phyloP scores from a whole-genome alignment of 2,797 vertebrate species.

The Chrysolophus pictus region DNA sequence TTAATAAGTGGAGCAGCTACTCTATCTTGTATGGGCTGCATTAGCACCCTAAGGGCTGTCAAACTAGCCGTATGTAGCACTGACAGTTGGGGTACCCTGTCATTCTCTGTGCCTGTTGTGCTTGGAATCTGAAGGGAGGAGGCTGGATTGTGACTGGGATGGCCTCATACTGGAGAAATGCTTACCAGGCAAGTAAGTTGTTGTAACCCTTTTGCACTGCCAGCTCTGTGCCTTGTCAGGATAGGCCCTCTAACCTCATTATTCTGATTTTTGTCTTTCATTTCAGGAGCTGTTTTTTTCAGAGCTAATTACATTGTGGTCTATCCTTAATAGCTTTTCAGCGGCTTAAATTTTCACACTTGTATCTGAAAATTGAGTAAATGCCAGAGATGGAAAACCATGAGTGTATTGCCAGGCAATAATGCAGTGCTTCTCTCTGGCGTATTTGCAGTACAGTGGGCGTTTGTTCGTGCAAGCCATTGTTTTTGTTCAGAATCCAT shows the following conservation, averaged over 20 bases:
- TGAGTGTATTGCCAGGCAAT: not conserved
- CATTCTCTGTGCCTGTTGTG: not conserved
- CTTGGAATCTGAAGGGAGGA: not conserved
- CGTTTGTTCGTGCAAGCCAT: not conserved
- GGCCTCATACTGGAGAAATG: not conserved
- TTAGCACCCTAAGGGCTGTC: conserved; percentile 6
- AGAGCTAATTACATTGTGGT: not conserved
- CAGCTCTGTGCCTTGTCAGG: not conserved
- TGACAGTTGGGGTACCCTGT: not conserved
- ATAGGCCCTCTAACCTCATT: not conserved
- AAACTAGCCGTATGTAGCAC: not conserved
- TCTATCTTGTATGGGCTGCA: not conserved
- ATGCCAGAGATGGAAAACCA: not conserved
- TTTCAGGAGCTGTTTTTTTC: conserved; percentile 10
- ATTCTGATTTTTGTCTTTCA: conserved; percentile 9
- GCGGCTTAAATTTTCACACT: not conserved
- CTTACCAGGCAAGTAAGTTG: not conserved
- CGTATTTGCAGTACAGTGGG: not conserved
- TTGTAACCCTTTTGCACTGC: not conserved
- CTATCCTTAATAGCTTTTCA: not conserved
- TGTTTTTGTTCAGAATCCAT: conserved; percentile 44
- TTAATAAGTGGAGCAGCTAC: conserved; percentile 36
- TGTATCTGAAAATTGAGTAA: not conserved
- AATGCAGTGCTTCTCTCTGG: not conserved
- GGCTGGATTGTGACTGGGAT: not conserved